phyloP scores from a whole-genome alignment of 2,888 invertebrate genomes.

The Sesia apiformis region DNA sequence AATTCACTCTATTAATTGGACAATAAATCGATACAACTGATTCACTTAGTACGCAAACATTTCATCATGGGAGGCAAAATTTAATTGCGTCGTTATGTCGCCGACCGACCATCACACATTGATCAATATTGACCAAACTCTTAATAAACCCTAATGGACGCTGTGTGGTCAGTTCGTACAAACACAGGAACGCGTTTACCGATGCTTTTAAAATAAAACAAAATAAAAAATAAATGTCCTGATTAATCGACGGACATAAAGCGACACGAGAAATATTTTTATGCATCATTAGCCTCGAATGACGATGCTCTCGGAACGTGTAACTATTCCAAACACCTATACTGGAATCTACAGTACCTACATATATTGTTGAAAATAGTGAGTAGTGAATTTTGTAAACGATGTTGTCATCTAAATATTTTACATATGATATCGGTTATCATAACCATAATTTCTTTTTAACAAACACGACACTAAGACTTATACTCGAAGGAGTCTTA shows the following conservation, averaged over 20 bases:
- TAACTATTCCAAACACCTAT: not conserved
- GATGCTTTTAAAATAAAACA: slow-evolving; percentile 35
- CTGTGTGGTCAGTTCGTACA: slow-evolving; percentile 31
- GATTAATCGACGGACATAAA: slow-evolving; percentile 64
- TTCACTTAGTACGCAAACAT: slow-evolving; percentile 17
- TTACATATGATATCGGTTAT: no score
- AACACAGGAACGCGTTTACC: slow-evolving; percentile 31
- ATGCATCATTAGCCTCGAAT: slow-evolving; percentile 45
- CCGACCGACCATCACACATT: slow-evolving; percentile 38
- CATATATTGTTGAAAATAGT: no score
- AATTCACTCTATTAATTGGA: slow-evolving; percentile 31
- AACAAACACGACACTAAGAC: no score
- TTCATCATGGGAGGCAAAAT: slow-evolving; percentile 33
- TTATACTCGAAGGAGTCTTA: no score
- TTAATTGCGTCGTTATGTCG: slow-evolving; percentile 46
- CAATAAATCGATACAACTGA: slow-evolving; percentile 21
- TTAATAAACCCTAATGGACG: slow-evolving; percentile 62
- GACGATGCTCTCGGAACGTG: slow-evolving; percentile 1
- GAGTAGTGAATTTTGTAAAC: no score
- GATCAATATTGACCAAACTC: slow-evolving; percentile 64
- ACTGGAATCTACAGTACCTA: no score
- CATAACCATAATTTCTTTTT: no score
- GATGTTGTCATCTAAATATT: no score
- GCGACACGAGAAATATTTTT: slow-evolving; percentile 69
- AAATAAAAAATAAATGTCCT: slow-evolving; percentile 37